Evolutionary conservation across 2,888 invertebrate species (phyloP).

Genomic region (Ichneumon xanthorius): DNA sequence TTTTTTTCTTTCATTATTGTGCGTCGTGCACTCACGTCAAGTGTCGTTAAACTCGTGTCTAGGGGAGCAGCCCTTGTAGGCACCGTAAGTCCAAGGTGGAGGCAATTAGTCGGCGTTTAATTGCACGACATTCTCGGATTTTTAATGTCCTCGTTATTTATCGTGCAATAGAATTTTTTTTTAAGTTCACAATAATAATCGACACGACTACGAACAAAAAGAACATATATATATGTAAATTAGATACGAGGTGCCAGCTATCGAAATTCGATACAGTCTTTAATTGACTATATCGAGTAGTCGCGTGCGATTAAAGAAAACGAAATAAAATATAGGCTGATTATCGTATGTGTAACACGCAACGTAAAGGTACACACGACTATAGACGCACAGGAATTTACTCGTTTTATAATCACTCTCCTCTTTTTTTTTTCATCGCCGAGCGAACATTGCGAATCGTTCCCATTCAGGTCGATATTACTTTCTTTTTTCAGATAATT

Average conservation of each 20-base stretch:
- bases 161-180: conserved; percentile 32
- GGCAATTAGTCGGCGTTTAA: conserved; percentile 44
- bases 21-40: conserved; percentile 76
- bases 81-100: conserved; percentile 53
- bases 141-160: conserved; percentile 1
- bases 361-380: conserved; percentile 38
- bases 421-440: neutral
- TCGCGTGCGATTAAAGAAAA: conserved; percentile 23
- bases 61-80: conserved; percentile 27
- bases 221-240: neutral
- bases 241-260: neutral
- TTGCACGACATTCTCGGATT: conserved; percentile 35
- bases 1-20: conserved; percentile 54
- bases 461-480: neutral
- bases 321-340: conserved; percentile 22
- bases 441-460: conserved; percentile 8
- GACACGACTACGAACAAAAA: conserved; percentile 16
- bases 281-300: neutral
- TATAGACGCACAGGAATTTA: conserved; percentile 39
- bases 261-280: conserved; percentile 29
- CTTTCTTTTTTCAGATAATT: conserved; percentile 7
- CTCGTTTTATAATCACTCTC: conserved; percentile 6
- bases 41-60: conserved; percentile 24
- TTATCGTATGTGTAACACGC: conserved; percentile 29
- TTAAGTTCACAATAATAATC: conserved; percentile 27